phyloP scores from a whole-genome alignment of 2,888 invertebrate species.

The Dione vanillae region DNA sequence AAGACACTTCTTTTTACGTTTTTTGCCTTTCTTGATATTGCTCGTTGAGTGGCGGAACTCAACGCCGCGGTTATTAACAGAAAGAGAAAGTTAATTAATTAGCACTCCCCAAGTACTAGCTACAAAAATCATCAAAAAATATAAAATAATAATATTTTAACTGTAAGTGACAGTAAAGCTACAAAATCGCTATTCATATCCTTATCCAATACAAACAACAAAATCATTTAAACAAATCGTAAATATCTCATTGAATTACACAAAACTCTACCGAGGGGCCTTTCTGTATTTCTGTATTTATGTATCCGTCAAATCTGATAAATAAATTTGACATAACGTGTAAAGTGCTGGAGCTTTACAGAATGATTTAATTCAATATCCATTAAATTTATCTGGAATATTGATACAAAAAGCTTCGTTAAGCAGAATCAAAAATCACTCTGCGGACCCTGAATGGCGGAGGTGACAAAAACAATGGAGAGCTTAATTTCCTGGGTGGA shows the following conservation, averaged over 20 bases:
- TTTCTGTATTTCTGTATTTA: not conserved
- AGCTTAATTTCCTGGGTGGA: slow-evolving; percentile 71
- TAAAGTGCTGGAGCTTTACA: slow-evolving; percentile 30
- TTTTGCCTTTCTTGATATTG: too few relatives aligned
- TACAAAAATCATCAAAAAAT: too few relatives aligned
- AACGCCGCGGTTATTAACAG: too few relatives aligned
- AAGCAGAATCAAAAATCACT: slow-evolving; percentile 42
- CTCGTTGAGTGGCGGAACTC: too few relatives aligned
- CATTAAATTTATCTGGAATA: slow-evolving; percentile 33
- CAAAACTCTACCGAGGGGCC: not conserved
- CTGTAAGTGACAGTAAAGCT: too few relatives aligned
- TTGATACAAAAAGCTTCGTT: slow-evolving; percentile 40
- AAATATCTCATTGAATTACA: not conserved
- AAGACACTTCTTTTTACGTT: too few relatives aligned
- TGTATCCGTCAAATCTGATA: slow-evolving; percentile 22
- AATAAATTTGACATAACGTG: slow-evolving; percentile 33
- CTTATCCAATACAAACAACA: too few relatives aligned
- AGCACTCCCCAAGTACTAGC: too few relatives aligned
- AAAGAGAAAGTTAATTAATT: too few relatives aligned
- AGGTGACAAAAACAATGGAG: slow-evolving; percentile 70
- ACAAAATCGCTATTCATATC: too few relatives aligned
- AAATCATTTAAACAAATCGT: not conserved
- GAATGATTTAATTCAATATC: slow-evolving; percentile 38
- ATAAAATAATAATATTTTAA: too few relatives aligned
- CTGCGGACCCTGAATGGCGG: slow-evolving; percentile 27